A percentile compares a stretch with the other conserved stretches of the same genome.
phyloP scores from a whole-genome alignment of 2,113 vertebrate genomes.

The Chlorodrepanis virens region DNA sequence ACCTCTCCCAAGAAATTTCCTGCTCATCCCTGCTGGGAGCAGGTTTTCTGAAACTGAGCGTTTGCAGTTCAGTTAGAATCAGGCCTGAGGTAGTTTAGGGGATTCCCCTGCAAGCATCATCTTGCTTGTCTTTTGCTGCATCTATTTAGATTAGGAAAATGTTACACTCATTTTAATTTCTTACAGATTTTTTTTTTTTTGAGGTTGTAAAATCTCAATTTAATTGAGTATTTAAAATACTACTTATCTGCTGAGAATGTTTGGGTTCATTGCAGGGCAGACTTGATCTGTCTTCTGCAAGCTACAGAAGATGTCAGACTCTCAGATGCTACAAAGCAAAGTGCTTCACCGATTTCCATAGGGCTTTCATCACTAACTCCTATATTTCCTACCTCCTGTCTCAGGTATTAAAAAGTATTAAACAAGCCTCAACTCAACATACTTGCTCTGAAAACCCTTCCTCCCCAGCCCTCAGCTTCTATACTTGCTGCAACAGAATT shows the following conservation, averaged over 20 bases:
- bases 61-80: background rate
- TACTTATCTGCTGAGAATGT: background rate
- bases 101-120: background rate
- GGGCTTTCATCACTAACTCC: background rate
- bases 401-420: background rate
- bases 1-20: background rate
- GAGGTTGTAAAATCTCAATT: background rate
- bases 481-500: background rate
- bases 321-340: background rate
- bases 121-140: background rate
- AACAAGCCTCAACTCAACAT: background rate
- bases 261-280: background rate
- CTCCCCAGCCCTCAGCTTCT: accelerated
- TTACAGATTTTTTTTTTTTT: background rate
- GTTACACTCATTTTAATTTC: background rate
- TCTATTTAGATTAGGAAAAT: background rate
- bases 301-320: background rate
- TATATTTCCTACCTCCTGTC: background rate
- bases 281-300: background rate
- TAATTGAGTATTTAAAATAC: background rate
- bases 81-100: background rate
- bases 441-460: background rate
- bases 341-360: background rate
- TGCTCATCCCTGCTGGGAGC: background rate
- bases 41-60: background rate